These are phyloP conservation scores for Alloplasta piceator DNA, from an alignment of 2,888 invertebrate species.

Conservation along the genomic window DNA sequence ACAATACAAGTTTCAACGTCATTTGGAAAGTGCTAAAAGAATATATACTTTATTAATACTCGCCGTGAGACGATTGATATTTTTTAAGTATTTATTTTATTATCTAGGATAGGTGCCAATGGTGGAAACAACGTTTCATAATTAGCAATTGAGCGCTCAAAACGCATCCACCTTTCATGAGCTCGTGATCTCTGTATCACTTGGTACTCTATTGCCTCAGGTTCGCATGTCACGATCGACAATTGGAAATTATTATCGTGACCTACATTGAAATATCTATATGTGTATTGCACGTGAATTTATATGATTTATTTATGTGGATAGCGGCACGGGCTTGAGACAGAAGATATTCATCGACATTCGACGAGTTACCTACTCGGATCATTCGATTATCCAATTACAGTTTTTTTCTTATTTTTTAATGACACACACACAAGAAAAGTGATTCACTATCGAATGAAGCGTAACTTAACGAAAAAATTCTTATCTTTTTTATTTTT, in stretches of 20 bases:
- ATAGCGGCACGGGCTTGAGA: background rate
- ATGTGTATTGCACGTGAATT: too few relatives aligned
- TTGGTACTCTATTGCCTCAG: background rate
- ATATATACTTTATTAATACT: too few relatives aligned
- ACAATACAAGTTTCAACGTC: too few relatives aligned
- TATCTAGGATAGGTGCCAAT: too few relatives aligned
- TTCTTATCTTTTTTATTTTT: too few relatives aligned
- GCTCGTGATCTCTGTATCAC: background rate
- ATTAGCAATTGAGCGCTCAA: background rate
- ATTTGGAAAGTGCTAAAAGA: too few relatives aligned
- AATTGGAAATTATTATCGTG: conserved; percentile 47
- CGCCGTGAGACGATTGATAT: too few relatives aligned
- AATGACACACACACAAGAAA: background rate
- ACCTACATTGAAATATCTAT: conserved; percentile 5
- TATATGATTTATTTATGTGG: too few relatives aligned
- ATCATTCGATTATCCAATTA: background rate
- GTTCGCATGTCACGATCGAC: conserved; percentile 19
- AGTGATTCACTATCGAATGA: background rate
- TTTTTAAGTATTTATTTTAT: too few relatives aligned
- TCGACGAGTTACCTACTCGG: background rate
- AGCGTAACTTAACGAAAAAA: background rate
- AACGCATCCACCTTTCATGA: background rate
- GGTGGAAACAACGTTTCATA: too few relatives aligned
- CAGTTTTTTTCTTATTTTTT: background rate
- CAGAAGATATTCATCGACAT: background rate